These are phyloP conservation scores for Biston stratarius DNA, from an alignment of 2,888 invertebrate genomes.

Conservation along the genomic window DNA sequence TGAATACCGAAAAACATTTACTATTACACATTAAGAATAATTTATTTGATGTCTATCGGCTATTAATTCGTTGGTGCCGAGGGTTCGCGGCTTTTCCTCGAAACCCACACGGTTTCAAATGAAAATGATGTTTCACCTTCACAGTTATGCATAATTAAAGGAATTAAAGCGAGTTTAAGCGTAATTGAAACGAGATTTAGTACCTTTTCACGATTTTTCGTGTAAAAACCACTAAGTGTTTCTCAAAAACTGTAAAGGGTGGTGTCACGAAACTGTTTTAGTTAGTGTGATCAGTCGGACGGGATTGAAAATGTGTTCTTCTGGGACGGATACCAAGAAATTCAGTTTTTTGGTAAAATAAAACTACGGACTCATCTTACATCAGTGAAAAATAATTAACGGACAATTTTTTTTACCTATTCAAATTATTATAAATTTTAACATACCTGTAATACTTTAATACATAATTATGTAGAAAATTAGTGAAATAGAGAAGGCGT, in stretches of 20 bases:
- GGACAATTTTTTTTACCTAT: too few species aligned
- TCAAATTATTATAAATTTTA: too few species aligned
- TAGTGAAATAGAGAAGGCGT: too few species aligned
- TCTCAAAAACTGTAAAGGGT: not conserved
- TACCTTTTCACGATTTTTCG: not conserved
- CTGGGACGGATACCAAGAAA: too few species aligned
- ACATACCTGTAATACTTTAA: too few species aligned
- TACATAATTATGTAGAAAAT: too few species aligned
- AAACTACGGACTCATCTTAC: too few species aligned
- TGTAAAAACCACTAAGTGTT: slow-evolving; percentile 4
- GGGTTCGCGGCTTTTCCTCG: slow-evolving; percentile 17
- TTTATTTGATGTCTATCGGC: not conserved
- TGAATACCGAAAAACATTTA: too few species aligned
- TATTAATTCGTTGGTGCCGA: not conserved
- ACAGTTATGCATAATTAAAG: slow-evolving; percentile 7
- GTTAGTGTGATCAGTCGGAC: not conserved
- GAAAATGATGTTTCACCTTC: slow-evolving; percentile 20
- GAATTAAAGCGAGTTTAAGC: not conserved
- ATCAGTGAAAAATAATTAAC: too few species aligned
- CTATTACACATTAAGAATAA: not conserved
- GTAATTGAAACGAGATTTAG: not conserved
- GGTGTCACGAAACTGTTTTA: not conserved
- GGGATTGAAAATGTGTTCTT: not conserved
- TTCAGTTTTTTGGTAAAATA: too few species aligned
- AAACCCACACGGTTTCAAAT: slow-evolving; percentile 11